Conservation (phyloP, 2,797 vertebrate species). For the Pangasius mekongensis region DNA sequence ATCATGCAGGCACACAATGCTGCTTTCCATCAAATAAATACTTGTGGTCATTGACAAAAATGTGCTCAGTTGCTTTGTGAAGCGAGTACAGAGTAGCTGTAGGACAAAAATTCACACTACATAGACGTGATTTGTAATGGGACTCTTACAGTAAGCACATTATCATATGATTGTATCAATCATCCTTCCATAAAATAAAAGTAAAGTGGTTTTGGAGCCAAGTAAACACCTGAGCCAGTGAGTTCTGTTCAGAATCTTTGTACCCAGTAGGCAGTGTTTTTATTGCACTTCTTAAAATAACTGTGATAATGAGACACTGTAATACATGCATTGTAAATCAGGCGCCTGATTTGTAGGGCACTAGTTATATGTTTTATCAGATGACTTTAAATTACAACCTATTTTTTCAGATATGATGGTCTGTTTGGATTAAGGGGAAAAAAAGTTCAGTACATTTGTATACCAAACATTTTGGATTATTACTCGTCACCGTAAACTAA, state of each 20-base stretch:
- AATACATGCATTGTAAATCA: conserved; percentile 8
- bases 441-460: background rate
- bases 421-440: background rate
- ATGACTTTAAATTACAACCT: conserved; percentile 2
- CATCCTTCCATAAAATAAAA: background rate
- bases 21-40: background rate
- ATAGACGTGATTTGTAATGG: background rate
- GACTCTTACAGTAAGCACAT: background rate
- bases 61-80: background rate
- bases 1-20: background rate
- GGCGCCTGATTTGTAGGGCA: background rate
- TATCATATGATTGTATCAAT: background rate
- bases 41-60: background rate
- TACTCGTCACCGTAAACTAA: background rate
- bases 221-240: background rate
- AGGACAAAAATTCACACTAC: background rate
- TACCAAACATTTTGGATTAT: background rate
- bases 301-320: background rate
- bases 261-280: background rate
- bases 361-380: conserved; percentile 10
- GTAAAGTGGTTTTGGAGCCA: background rate
- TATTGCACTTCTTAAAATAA: conserved; percentile 26
- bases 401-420: background rate
- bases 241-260: background rate
- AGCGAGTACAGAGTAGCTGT: background rate